Conservation (phyloP, 2,888 invertebrate species). For the Dicranocentrus wangi region DNA sequence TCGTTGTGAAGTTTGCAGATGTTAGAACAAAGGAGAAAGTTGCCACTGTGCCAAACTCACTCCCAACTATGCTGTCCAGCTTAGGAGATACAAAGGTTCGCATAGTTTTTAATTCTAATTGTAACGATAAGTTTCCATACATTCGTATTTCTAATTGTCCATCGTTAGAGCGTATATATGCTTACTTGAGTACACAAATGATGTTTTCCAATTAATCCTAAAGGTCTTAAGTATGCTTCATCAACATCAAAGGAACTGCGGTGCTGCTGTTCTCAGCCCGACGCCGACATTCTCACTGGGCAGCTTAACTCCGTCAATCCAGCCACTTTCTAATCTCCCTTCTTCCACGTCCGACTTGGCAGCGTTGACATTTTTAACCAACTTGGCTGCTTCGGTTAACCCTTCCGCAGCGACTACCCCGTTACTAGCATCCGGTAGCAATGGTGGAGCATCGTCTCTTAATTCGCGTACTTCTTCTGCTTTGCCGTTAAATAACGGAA, state of each 20-base stretch:
- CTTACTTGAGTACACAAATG: too few species aligned
- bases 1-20: too few species aligned
- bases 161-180: too few species aligned
- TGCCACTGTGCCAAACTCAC: too few species aligned
- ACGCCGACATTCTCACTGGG: slow-evolving; percentile 14
- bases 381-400: slow-evolving; percentile 75
- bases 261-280: slow-evolving; percentile 18
- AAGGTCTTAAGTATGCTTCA: slow-evolving; percentile 28
- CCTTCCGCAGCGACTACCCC: background rate
- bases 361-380: slow-evolving; percentile 81
- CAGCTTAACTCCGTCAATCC: slow-evolving; percentile 4
- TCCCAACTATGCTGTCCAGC: too few species aligned
- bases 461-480: background rate
- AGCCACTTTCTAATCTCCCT: slow-evolving; percentile 7
- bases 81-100: too few species aligned
- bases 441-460: background rate
- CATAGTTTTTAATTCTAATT: too few species aligned
- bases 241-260: slow-evolving; percentile 18
- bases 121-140: too few species aligned
- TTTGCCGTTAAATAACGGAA: background rate
- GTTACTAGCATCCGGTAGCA: background rate
- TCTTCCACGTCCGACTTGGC: slow-evolving; percentile 76
- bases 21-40: too few species aligned
- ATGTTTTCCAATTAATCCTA: too few species aligned
- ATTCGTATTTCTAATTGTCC: too few species aligned